Base-by-base conservation (phyloP, 2,113 vertebrate species). In the Corythornis madagascariensis region DNA sequence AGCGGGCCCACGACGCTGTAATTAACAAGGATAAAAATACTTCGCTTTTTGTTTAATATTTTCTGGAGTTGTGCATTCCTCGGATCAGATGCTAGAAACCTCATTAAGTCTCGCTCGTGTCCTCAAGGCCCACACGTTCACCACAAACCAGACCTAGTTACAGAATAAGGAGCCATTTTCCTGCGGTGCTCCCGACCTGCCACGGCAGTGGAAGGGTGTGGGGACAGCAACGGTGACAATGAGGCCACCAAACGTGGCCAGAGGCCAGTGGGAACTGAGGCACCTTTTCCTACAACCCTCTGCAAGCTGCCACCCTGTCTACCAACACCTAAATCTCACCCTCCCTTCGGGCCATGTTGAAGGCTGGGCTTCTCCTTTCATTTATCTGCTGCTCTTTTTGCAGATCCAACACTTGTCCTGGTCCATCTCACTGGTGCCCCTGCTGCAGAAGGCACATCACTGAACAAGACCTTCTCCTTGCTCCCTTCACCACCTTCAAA, bases 1-100 rank as follows among this genome's bases (percentile, higher is more conserved):
- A 52, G 83, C 88, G 73, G 93, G 92, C 92, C 92, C 87, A 87
- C 75, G 56, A 89, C 64, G n/a, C 85, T 95, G 96, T 92, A 97
- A 98, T 97, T 98, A 96, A 94, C 86, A 2, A 45, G 89, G 93
- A 93, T 94, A 92, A 95, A 96, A 95, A 95, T 91, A 95, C 91
- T 94, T 81, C 7, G 89, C 89, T 96, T 96, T 96, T 96, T 96
- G 94, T 94, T 96, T 95, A 84, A 84, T 87, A 59, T 70, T 84
- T 94, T 86, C 91, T 86, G 81, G 83, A 93, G 93, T 82, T 86
- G 77, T 9, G 74, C 77, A 10, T 6, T 85, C 81, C 91, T 96
- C 86, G 5, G 64, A 87, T 95, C 90, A 94, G 92, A 96, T 95
- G 93, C 70, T 84, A 50, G 81, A 57, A 92, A 75, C 86, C 93